Base-by-base conservation (phyloP, 2,797 vertebrate species). In the Valencia hispanica region DNA sequence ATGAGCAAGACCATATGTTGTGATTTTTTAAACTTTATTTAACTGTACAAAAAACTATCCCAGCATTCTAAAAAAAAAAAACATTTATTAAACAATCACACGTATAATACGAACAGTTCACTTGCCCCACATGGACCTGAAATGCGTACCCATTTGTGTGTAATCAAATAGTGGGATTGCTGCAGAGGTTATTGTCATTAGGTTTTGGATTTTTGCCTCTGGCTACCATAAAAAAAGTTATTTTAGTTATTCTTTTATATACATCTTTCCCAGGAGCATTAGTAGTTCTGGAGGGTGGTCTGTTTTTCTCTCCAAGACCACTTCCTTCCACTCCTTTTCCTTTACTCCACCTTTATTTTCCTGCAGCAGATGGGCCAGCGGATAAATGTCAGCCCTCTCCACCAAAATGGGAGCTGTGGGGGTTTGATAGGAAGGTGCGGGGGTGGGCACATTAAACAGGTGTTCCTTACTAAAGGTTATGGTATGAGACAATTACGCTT, bases 381-480 rank as follows among this genome's bases (percentile, higher is more conserved):
- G 39, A 47, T 74, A 70, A 78, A 63, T 27, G 59, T 74, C 78
- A 79, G 77, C 76, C 30, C 69, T 18, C 20, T 22, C 69, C 71
- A 57, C 32, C 50, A 55, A 53, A 59, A 4, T 9, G 2, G 47
- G 66, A 47, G 34, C 20, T 12, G 22, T 11, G 7, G 22, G 48
- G 59, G 68, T 75, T 8, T 18, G 74, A 12, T 20, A 12, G 72
- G 25, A 22, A 30, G 50, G 72, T 65, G 45, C 27, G 25, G 72
- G 20, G 74, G 39, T 9, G 34, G 72, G n/a, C 68, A 70, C 78
- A 79, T 87, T 89, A 83, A 91, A 88, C 85, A 91, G 79, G 89
- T 91, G 88, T 91, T 86, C 78, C 84, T 86, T 87, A 87, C 89
- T 89, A 90, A 90, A 91, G 89, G 89, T 92, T 91, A 89, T 78